Conservation (phyloP, 2,797 vertebrate genomes). For the Loris lydekkerianus region DNA sequence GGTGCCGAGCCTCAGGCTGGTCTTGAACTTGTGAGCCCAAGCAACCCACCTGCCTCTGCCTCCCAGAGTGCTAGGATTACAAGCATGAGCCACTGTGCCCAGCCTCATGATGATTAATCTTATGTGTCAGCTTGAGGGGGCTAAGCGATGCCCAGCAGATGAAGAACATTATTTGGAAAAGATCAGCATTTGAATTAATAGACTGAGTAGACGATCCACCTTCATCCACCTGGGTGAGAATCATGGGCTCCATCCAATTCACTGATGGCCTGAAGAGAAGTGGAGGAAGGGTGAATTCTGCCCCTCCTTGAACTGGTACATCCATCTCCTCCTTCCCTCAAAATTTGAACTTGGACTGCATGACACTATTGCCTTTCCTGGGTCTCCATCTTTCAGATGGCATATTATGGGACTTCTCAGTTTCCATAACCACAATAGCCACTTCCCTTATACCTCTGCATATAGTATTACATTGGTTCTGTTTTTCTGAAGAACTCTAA, state of each 20-base stretch:
- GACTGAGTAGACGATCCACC: neutral
- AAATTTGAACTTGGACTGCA: neutral
- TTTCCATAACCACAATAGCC: neutral
- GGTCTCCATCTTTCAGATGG: neutral
- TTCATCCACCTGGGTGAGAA: neutral
- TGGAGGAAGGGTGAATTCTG: neutral
- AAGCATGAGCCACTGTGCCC: too few relatives aligned
- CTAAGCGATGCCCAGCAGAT: neutral
- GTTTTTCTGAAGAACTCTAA: neutral
- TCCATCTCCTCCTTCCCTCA: neutral
- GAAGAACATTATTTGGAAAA: neutral
- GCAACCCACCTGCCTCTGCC: too few relatives aligned
- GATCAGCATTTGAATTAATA: neutral
- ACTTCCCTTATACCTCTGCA: neutral
- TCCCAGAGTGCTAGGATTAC: too few relatives aligned
- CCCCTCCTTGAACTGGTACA: neutral
- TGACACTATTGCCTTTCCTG: neutral
- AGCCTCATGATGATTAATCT: neutral
- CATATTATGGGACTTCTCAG: neutral
- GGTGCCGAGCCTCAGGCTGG: too few relatives aligned
- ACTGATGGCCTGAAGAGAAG: neutral
- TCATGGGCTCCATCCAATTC: neutral
- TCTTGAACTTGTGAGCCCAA: too few relatives aligned
- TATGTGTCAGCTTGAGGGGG: neutral
- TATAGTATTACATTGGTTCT: neutral